These are phyloP conservation scores for Resseliella maxima DNA, from an alignment of 2,888 invertebrate genomes.

Conservation along the genomic window DNA sequence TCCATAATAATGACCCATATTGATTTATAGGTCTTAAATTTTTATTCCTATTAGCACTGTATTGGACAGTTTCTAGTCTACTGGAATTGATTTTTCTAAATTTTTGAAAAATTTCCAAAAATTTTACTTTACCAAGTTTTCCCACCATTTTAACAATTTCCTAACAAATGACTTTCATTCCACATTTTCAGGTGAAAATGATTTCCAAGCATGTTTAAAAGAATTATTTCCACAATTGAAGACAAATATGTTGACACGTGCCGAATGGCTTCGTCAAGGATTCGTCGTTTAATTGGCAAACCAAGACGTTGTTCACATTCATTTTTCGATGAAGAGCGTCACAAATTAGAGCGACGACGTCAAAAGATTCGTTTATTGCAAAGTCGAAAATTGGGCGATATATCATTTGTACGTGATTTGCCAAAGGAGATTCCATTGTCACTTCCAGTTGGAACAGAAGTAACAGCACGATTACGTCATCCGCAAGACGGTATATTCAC, in stretches of 20 bases:
- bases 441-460: conserved; percentile 93
- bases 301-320: conserved; percentile 93
- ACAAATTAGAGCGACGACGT: conserved; percentile 88
- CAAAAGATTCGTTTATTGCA: conserved; percentile 93
- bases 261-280: conserved; percentile 97
- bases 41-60: not conserved
- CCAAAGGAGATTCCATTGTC: conserved; percentile 95
- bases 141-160: not conserved
- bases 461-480: conserved; percentile 86
- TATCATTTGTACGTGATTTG: conserved; percentile 84
- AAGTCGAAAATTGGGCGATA: conserved; percentile 86
- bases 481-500: conserved; percentile 97
- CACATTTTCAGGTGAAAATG: conserved; percentile 88
- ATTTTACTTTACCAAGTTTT: not conserved
- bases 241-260: conserved; percentile 83
- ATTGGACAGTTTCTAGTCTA: too few relatives aligned
- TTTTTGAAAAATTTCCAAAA: too few relatives aligned
- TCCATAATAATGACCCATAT: too few relatives aligned
- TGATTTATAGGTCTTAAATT: not conserved
- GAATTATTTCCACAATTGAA: conserved; percentile 95
- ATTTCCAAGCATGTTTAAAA: conserved; percentile 91
- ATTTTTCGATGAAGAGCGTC: conserved; percentile 95
- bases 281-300: conserved; percentile 96
- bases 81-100: too few relatives aligned
- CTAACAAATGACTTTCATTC: not conserved